phyloP scores from a whole-genome alignment of 2,888 invertebrate genomes.

The Agrochola circellaris region DNA sequence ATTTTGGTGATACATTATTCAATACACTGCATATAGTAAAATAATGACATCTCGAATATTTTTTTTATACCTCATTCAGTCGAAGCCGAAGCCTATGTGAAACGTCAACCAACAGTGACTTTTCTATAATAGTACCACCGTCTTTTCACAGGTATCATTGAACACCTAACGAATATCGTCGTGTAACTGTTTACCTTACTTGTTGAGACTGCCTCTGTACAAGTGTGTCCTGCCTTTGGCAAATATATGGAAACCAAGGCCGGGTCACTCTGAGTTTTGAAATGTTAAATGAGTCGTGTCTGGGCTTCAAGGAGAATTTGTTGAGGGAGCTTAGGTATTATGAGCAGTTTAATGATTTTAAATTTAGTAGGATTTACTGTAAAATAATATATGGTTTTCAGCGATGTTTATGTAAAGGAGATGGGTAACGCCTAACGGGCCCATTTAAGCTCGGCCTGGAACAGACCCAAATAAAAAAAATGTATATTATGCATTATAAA shows the following conservation, averaged over 20 bases:
- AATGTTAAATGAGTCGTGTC: slow-evolving; percentile 53
- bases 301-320: slow-evolving; percentile 16
- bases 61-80: not conserved
- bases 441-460: not conserved
- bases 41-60: not conserved
- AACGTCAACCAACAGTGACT: slow-evolving; percentile 20
- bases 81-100: not conserved
- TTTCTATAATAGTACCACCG: slow-evolving; percentile 26
- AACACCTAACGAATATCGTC: slow-evolving; percentile 45
- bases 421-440: not conserved
- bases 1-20: too few species aligned
- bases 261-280: slow-evolving; percentile 51
- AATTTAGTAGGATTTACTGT: not conserved
- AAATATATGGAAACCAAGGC: slow-evolving; percentile 63
- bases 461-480: not conserved
- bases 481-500: not conserved
- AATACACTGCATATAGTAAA: too few species aligned
- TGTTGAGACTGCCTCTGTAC: slow-evolving; percentile 50
- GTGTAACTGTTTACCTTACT: slow-evolving; percentile 58
- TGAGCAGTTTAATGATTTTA: slow-evolving; percentile 2
- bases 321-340: not conserved
- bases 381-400: not conserved
- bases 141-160: slow-evolving; percentile 54
- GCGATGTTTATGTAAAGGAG: too few species aligned
- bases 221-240: slow-evolving; percentile 45